A percentile compares a stretch with the other conserved stretches of the same genome.
These are phyloP conservation scores for Pagrus major DNA, from an alignment of 2,113 vertebrate species.

Conservation along the genomic window DNA sequence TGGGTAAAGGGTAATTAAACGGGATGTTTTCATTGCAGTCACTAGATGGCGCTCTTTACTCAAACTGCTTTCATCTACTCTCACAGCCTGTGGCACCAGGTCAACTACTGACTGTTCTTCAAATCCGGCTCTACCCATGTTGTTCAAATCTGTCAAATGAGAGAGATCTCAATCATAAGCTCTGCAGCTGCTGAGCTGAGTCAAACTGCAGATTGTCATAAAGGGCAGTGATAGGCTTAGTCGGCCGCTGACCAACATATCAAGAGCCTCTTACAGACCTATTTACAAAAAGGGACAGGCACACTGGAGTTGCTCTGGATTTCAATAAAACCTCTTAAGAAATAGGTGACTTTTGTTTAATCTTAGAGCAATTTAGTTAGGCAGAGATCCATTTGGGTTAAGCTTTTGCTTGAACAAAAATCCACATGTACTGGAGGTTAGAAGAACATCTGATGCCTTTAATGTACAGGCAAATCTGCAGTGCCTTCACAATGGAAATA, in stretches of 20 bases:
- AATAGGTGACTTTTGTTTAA: background rate
- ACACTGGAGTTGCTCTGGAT: constrained; percentile 11
- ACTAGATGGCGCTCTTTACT: constrained; percentile 73
- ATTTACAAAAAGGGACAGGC: constrained; percentile 20
- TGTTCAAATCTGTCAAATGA: constrained; percentile 48
- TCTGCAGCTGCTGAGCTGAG: constrained; percentile 42
- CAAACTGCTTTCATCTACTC: constrained; percentile 42
- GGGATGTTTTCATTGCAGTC: constrained; percentile 22
- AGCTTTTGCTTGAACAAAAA: background rate
- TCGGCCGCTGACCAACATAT: constrained; percentile 26
- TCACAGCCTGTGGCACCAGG: constrained; percentile 14
- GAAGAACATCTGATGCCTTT: background rate
- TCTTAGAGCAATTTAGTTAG: background rate
- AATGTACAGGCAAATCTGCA: constrained; percentile 4
- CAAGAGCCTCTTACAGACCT: constrained; percentile 4
- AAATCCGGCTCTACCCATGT: constrained; percentile 32
- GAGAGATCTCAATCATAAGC: constrained; percentile 45
- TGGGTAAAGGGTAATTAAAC: constrained; percentile 6
- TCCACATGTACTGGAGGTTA: background rate
- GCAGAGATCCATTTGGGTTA: background rate
- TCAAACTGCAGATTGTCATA: constrained; percentile 35
- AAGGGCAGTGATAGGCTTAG: constrained; percentile 32
- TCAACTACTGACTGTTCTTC: constrained; percentile 50
- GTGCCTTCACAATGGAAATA: background rate
- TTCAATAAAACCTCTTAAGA: constrained; percentile 28